Evolutionary conservation across 2,797 vertebrate genomes (phyloP).

Genomic region (Chromobotia macracanthus): DNA sequence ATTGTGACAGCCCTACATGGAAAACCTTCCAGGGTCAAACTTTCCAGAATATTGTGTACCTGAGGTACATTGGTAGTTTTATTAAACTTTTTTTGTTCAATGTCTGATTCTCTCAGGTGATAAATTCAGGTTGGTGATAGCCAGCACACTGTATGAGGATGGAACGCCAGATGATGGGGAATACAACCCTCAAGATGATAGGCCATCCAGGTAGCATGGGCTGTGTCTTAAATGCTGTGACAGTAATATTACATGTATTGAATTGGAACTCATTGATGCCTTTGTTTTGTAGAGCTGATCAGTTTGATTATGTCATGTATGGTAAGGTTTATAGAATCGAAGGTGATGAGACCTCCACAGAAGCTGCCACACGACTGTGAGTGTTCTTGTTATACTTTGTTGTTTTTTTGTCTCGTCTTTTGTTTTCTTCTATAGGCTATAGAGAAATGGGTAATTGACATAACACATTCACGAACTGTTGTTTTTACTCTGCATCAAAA

Average conservation of each 20-base stretch:
- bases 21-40: too few relatives aligned
- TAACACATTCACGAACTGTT: too few relatives aligned
- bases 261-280: not conserved
- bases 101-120: conserved; percentile 78
- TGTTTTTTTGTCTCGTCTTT: not conserved
- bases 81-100: too few relatives aligned
- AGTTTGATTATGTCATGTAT: conserved; percentile 99
- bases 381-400: conserved; percentile 60
- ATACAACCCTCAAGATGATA: conserved; percentile 95
- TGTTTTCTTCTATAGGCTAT: too few relatives aligned
- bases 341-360: conserved; percentile 95
- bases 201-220: conserved; percentile 86
- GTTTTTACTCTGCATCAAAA: too few relatives aligned
- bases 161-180: conserved; percentile 97
- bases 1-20: too few relatives aligned
- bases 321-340: conserved; percentile 98
- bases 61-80: too few relatives aligned
- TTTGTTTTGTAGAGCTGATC: conserved; percentile 84
- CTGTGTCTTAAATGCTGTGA: not conserved
- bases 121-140: conserved; percentile 96
- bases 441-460: too few relatives aligned
- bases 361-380: conserved; percentile 98
- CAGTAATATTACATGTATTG: too few relatives aligned
- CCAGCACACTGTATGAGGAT: conserved; percentile 96
- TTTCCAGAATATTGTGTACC: too few relatives aligned